Conservation (phyloP, 1,140 invertebrate species). For the Drosophila baimaii region DNA sequence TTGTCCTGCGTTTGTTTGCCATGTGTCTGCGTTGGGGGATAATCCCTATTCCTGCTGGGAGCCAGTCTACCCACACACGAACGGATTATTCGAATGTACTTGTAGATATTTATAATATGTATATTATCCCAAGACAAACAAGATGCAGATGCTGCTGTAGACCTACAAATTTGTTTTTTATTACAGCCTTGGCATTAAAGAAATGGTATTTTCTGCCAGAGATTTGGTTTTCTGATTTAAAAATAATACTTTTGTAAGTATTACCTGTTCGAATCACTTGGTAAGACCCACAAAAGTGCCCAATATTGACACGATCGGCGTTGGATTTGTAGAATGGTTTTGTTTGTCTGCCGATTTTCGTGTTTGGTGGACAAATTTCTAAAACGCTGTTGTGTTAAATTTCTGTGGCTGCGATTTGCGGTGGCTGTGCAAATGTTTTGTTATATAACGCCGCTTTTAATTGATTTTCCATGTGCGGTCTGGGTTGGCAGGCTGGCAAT, state of each 20-base stretch:
- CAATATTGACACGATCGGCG: slow-evolving; percentile 59
- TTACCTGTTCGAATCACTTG: not conserved
- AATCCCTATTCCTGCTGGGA: slow-evolving; percentile 22
- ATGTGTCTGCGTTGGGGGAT: slow-evolving; percentile 50
- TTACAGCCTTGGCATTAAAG: not conserved
- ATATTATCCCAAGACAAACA: slow-evolving; percentile 30
- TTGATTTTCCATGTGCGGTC: slow-evolving; percentile 73
- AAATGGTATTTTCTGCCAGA: not conserved
- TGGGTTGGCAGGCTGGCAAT: slow-evolving; percentile 23
- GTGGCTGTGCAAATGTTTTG: slow-evolving; percentile 67
- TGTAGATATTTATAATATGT: slow-evolving; percentile 20
- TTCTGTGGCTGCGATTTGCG: slow-evolving; percentile 67
- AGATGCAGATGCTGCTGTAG: slow-evolving; percentile 16
- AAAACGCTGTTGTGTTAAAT: slow-evolving; percentile 46
- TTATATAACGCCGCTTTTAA: slow-evolving; percentile 64
- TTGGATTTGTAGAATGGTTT: slow-evolving; percentile 14
- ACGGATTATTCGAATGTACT: slow-evolving; percentile 22
- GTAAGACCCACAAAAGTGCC: slow-evolving; percentile 26
- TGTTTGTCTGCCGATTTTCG: slow-evolving; percentile 16
- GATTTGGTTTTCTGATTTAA: not conserved
- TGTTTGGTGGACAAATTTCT: slow-evolving; percentile 16
- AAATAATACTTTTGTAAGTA: not conserved
- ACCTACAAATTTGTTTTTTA: slow-evolving; percentile 10
- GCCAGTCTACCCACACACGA: slow-evolving; percentile 19
- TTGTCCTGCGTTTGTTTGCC: slow-evolving; percentile 40